Base-by-base conservation (phyloP, 92 coral and sea anemone species). In the Metridium senile region DNA sequence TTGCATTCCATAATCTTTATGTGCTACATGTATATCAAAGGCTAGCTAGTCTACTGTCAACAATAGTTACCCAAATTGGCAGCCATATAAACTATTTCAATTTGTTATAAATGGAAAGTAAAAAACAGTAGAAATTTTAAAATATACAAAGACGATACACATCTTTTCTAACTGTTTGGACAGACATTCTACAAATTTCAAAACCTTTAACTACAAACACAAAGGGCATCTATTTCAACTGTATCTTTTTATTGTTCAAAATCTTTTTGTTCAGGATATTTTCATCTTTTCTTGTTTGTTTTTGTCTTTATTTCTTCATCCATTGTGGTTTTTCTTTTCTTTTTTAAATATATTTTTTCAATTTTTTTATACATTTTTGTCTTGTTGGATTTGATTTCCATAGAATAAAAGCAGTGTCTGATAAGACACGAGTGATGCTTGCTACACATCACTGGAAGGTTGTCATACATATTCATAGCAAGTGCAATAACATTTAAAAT, bases 291-390 rank as follows among this genome's bases (percentile, higher is more conserved):
- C 8, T 71, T 59, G 29, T 59, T 59, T 63, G 32, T 13, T 61
- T 71, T 71, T 80, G 70, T 54, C 68, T 62, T 18, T 35, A 21
- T 56, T 82, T 57, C 76, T 63, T 70, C 39, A 17, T 47, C n/a
- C 29, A 43, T 30, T 63, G 6, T 39, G 49, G 49, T 4, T 39
- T 63, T 80, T 72, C 61, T 57, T 39, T 30, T 71, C 46, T 46
- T 27, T 29, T 70, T 13, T 70, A 59, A 20, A 46, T 62, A 43
- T 74, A 30, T 80, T 80, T 71, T 80, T 71, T 62, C 26, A 29
- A n/a, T 47, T 28, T 79, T 49, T 47, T 80, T 56, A 39, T 70
- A 49, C 51, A 79, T 39, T 79, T 79, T 54, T 54, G n/a, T 54
- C 20, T 54, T 20, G 31, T 59, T 62, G 45, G 47, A 62, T 57